A percentile compares a stretch with the other conserved stretches of the same genome.
Conservation (phyloP, 2,888 invertebrate species). For the Tethea ocularis region DNA sequence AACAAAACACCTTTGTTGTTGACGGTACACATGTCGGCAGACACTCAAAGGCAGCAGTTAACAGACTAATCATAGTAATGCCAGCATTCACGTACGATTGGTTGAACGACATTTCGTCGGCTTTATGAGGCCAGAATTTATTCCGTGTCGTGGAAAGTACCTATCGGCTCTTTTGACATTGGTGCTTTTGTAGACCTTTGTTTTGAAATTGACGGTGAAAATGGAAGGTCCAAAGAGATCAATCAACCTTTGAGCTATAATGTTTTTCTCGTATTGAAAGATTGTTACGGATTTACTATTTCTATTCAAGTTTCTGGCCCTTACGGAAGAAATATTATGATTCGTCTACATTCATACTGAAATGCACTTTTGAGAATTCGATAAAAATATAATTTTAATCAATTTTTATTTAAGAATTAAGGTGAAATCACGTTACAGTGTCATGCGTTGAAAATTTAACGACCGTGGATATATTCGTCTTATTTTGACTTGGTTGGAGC, state of each 20-base stretch:
- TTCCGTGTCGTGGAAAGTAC: background rate
- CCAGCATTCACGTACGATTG: conserved; percentile 1
- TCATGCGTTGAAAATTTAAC: background rate
- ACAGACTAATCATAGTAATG: conserved; percentile 1
- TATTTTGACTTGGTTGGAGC: background rate
- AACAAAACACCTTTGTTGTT: background rate
- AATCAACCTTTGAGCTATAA: too few species aligned
- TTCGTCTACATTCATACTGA: too few species aligned
- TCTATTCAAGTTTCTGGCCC: too few species aligned
- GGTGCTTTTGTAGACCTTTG: too few species aligned
- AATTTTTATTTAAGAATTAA: background rate
- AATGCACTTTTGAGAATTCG: too few species aligned
- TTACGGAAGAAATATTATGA: too few species aligned
- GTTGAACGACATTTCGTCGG: background rate
- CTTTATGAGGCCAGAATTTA: background rate
- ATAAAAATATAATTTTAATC: too few species aligned
- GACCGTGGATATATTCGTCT: background rate
- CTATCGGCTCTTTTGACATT: too few species aligned
- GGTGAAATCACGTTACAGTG: background rate
- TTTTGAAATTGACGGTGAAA: too few species aligned
- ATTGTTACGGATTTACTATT: too few species aligned
- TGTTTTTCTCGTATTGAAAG: too few species aligned
- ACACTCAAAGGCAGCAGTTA: conserved; percentile 3
- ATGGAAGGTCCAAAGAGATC: too few species aligned
- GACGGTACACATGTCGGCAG: background rate